Evolutionary conservation across 1,140 invertebrate species (phyloP), one percentile per base, ranked within the genome.

Genomic region (Drosophila athabasca): DNA sequence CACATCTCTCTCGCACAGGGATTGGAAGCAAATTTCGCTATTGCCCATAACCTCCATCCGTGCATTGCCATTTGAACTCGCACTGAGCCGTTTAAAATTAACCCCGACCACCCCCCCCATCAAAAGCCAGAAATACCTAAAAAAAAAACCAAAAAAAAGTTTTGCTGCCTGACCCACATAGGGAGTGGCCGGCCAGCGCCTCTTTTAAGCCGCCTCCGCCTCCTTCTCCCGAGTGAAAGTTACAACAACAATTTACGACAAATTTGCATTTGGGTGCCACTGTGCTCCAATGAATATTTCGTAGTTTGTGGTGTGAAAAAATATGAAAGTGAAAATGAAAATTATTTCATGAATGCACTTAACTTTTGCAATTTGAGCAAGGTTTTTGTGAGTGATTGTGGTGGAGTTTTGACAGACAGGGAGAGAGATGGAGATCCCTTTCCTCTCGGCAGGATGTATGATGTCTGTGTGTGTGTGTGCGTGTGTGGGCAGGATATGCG

Each of bases 201-300:
- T 39, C 35, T 39, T 39, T 13, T 11, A 39, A 39, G 35, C 35
- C 31, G 0, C 8, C 35, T 13, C 35, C 35, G 4, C 1, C 35
- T 13, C 3, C 11, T 39, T 11, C 35, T 1, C 35, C 11, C 62
- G 46, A 85, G 82, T 85, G 81, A 85, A 85, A 87, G 81, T 87
- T 81, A 71, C 60, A 85, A 82, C 60, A 85, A 82, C 82, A 78
- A 87, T 87, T 85, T 85, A 85, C 65, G 64, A 87, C 62, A 81
- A 85, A 87, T 85, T 85, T 88, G 81, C 81, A 87, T 85, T 85
- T 66, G 51, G 48, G 49, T 4, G 8, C 31, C 31, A 4, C 35
- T 35, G 31, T 35, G 31, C 29, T 48, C 19, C 8, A 24, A 46
- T 76, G 48, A 39, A 71, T 46, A 50, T 55, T 67, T 69, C 35